Conservation (phyloP, 2,797 vertebrate genomes). For the Notolepis coatsorum region DNA sequence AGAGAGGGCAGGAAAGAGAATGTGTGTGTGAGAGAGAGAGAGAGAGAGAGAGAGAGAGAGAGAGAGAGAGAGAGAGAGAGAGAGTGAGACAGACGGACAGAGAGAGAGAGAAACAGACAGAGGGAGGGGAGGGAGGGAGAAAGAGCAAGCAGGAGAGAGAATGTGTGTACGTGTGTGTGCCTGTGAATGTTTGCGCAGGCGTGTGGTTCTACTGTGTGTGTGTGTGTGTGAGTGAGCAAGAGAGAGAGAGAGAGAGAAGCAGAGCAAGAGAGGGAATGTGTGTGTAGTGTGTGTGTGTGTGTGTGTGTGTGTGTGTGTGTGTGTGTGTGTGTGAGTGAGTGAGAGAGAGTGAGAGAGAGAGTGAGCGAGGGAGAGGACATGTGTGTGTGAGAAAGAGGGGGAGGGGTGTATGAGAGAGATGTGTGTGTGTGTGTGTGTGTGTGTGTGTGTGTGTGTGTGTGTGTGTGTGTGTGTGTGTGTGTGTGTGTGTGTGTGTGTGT, state of each 20-base stretch:
- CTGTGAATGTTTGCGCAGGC: constrained; percentile 2
- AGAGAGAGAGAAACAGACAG: constrained; percentile 41
- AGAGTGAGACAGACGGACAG: constrained; percentile 34
- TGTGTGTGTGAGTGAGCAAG: constrained; percentile 7
- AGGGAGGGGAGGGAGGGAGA: constrained; percentile 51
- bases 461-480: constrained; percentile 35
- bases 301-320: constrained; percentile 3
- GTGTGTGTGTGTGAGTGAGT: constrained; percentile 16
- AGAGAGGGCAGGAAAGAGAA: constrained; percentile 15
- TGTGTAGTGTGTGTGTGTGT: constrained; percentile 12
- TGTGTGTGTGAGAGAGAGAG: constrained; percentile 13
- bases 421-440: constrained; percentile 35
- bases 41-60: constrained; percentile 10
- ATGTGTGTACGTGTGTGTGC: constrained; percentile 1
- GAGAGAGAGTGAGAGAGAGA: constrained; percentile 20
- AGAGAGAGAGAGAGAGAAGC: constrained; percentile 8
- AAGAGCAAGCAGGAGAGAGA: constrained; percentile 63
- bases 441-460: constrained; percentile 29
- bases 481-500: constrained; percentile 23
- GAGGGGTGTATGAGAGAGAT: background rate
- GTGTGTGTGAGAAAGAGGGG: constrained; percentile 4
- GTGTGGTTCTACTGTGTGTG: background rate
- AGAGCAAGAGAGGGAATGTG: constrained; percentile 11
- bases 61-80: constrained; percentile 6
- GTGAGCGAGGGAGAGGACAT: constrained; percentile 9